Evolutionary conservation across 2,888 invertebrate species (phyloP).

Genomic region (Metacarcinus magister): DNA sequence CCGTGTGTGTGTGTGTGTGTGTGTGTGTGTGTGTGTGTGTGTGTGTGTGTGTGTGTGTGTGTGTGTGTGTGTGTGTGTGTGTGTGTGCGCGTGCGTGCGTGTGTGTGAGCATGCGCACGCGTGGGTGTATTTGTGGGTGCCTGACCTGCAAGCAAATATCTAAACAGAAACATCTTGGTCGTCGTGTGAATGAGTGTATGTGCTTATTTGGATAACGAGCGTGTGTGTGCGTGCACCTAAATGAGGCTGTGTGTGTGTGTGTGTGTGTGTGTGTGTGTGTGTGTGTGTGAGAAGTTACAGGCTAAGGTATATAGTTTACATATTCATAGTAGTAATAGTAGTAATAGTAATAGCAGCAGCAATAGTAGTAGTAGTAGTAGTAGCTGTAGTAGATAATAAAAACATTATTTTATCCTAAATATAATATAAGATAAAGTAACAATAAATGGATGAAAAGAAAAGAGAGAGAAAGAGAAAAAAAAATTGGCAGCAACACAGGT

Average conservation of each 20-base stretch:
- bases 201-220: too few species aligned
- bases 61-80: neutral
- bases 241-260: neutral
- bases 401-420: neutral
- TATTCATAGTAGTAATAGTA: neutral
- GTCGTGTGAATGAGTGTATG: too few species aligned
- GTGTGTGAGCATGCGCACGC: neutral
- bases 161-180: too few species aligned
- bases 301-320: too few species aligned
- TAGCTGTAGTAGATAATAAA: neutral
- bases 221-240: conserved; percentile 27
- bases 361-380: neutral
- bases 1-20: too few species aligned
- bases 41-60: neutral
- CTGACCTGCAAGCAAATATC: too few species aligned
- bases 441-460: neutral
- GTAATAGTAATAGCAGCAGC: neutral
- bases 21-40: too few species aligned
- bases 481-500: neutral
- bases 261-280: neutral
- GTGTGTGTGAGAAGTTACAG: too few species aligned
- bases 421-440: neutral
- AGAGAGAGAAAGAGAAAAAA: neutral
- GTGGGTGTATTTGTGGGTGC: neutral
- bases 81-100: neutral